A percentile compares a stretch with the other conserved stretches of the same genome.
These are phyloP conservation scores for Trinectes maculatus DNA, from an alignment of 2,113 vertebrate species.

Conservation along the genomic window DNA sequence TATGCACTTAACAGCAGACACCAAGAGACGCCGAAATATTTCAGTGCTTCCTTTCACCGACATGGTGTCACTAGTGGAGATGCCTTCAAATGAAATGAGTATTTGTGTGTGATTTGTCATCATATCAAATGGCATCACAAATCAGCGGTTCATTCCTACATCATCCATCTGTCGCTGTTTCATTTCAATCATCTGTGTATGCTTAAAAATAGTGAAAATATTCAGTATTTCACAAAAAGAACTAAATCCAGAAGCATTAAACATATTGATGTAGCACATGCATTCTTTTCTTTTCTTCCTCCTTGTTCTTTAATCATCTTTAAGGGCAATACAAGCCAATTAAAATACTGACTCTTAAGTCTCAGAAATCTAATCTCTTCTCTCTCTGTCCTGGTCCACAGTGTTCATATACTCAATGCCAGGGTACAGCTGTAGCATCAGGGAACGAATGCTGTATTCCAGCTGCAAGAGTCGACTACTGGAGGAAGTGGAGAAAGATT, in stretches of 20 bases:
- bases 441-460: slow-evolving; percentile 98
- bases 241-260: not conserved
- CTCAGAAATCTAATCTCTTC: not conserved
- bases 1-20: slow-evolving; percentile 67
- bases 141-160: no score
- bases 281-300: not conserved
- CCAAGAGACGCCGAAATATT: no score
- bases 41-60: not conserved
- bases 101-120: not conserved
- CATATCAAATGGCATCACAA: no score
- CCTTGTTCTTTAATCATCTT: not conserved
- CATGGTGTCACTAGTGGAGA: not conserved
- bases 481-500: slow-evolving; percentile 92
- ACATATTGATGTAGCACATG: no score
- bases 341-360: not conserved
- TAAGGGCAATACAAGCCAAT: no score
- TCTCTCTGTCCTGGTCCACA: slow-evolving; percentile 55
- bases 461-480: slow-evolving; percentile 97
- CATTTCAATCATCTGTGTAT: not conserved
- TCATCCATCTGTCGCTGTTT: slow-evolving; percentile 2
- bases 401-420: slow-evolving; percentile 99
- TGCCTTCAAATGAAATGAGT: not conserved
- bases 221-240: not conserved
- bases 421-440: slow-evolving; percentile 96
- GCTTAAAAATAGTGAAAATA: not conserved